Conservation (phyloP, 2,888 invertebrate species). For the Drosophila helvetica region DNA sequence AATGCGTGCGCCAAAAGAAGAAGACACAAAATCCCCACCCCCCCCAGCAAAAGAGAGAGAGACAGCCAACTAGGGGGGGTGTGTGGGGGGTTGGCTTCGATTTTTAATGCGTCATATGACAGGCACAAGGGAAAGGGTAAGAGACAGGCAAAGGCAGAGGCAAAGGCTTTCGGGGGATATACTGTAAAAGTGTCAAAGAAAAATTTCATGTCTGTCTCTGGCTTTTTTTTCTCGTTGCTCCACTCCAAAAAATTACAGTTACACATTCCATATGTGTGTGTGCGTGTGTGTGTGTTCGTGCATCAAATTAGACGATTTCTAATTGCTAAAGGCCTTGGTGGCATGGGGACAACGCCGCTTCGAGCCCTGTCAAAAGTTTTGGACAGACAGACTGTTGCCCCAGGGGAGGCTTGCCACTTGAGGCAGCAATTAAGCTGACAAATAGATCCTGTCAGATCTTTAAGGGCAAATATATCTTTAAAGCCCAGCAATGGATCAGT, state of each 20-base stretch:
- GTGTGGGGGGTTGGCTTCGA: constrained; percentile 63
- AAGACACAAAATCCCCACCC: constrained; percentile 17
- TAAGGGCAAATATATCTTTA: neutral
- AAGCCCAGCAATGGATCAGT: neutral
- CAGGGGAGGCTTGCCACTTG: neutral
- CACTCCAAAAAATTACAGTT: constrained; percentile 52
- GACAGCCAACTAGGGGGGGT: neutral
- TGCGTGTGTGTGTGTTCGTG: constrained; percentile 43
- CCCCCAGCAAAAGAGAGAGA: neutral
- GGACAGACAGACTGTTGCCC: neutral
- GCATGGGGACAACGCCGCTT: neutral
- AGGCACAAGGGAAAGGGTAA: constrained; percentile 32
- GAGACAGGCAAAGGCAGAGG: constrained; percentile 1
- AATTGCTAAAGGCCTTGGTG: constrained; percentile 56
- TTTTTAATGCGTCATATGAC: constrained; percentile 78
- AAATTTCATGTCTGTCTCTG: constrained; percentile 33
- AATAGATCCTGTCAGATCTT: neutral
- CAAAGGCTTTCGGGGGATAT: constrained; percentile 33
- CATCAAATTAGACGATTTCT: constrained; percentile 73
- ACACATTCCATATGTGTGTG: constrained; percentile 37
- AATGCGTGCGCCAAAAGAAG: constrained; percentile 65
- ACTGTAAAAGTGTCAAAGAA: constrained; percentile 69
- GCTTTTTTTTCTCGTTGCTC: constrained; percentile 23
- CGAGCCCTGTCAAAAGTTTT: neutral
- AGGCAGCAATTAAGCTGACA: neutral